A percentile compares a stretch with the other conserved stretches of the same genome.
These are phyloP conservation scores for Aphelenchoides besseyi DNA, from an alignment of 1,140 invertebrate genomes.

Conservation along the genomic window DNA sequence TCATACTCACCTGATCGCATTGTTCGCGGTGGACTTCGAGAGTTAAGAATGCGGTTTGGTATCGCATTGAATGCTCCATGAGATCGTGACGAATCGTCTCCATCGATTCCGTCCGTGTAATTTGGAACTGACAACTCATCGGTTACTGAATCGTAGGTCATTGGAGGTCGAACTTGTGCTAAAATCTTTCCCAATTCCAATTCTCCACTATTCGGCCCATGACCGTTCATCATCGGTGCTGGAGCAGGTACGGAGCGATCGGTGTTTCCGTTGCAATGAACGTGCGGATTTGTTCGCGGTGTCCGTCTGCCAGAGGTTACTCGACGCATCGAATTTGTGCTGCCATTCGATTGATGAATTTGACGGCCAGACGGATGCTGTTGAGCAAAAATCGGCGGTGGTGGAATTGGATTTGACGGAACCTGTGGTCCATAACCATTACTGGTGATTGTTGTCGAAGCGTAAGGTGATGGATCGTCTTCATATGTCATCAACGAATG, in stretches of 20 bases:
- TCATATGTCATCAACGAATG: constrained; percentile 9
- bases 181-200: constrained; percentile 5
- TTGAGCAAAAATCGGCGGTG: background rate
- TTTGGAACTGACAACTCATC: constrained; percentile 16
- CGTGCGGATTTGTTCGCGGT: constrained; percentile 15
- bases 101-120: background rate
- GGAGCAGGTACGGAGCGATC: constrained; percentile 10
- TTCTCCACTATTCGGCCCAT: background rate
- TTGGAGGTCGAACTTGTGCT: constrained; percentile 10
- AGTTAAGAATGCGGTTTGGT: constrained; percentile 5
- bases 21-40: constrained; percentile 17
- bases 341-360: background rate
- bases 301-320: background rate
- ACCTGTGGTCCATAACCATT: constrained; percentile 6
- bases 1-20: background rate
- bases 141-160: constrained; percentile 20
- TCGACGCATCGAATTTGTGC: constrained; percentile 8
- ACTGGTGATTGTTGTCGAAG: constrained; percentile 8
- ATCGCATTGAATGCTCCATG: background rate
- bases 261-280: background rate
- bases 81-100: background rate
- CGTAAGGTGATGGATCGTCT: constrained; percentile 18
- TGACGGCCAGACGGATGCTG: background rate
- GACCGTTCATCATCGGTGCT: background rate
- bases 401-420: constrained; percentile 8